Evolutionary conservation across 1,140 invertebrate species (phyloP), one percentile per base, ranked within the genome.

Genomic region (Coenobita brevimanus): DNA sequence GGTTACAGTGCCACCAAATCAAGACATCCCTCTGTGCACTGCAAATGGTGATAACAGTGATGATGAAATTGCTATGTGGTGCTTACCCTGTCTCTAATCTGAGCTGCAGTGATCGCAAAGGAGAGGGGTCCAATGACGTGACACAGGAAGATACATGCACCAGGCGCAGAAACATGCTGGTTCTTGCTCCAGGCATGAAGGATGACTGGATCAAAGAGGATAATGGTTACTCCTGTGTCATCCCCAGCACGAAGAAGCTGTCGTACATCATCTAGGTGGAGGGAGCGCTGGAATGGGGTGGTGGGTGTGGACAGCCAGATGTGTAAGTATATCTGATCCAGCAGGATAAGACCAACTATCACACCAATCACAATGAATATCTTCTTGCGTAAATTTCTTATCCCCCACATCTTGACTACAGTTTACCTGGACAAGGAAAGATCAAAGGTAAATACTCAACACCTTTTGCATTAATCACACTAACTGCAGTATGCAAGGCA

Each of bases 71-170:
- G n/a, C n/a, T n/a, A n/a, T n/a, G n/a, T n/a, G n/a, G n/a, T n/a
- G n/a, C 13, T n/a, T 60, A 89, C 88, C 88, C 83, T 89, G 30
- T 89, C 81, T 50, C 81, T 89, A 10, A 89, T 73, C 46, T 89
- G 81, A 27, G 62, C 82, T 38, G 62, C 57, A 17, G 88, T 89
- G 54, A 89, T 38, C 10, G 88, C 80, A 57, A 89, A 89, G 4
- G 82, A 60, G 8, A 89, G 76, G 0, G 88, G 88, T n/a, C 88
- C 88, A 17, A 89, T 69, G 43, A 89, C 88, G 79, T 89, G 81
- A 24, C 88, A 89, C n/a, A 89, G 62, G 62, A 89, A 89, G 64
- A 89, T 82, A 80, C 88, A 89, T 27, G 54, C 82, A 33, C 88
- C 88, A 15, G 88, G 60, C 0, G 33, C 82, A 46, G 75, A 71